A percentile compares a stretch with the other conserved stretches of the same genome.
These are phyloP conservation scores for Diploscapter pachys DNA, from an alignment of 1,140 invertebrate genomes.

Conservation along the genomic window DNA sequence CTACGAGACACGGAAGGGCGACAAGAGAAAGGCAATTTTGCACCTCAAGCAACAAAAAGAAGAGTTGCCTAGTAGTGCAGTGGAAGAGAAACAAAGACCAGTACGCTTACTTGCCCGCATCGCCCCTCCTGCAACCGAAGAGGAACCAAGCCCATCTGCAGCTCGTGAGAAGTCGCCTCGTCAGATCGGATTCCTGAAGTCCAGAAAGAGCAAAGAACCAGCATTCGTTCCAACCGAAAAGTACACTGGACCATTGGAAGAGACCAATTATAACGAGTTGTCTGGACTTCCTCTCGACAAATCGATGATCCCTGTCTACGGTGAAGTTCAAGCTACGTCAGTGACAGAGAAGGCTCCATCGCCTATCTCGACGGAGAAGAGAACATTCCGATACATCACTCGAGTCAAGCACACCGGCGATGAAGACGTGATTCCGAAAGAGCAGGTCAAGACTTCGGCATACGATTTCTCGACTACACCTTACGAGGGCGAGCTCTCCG, in stretches of 20 bases:
- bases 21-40: too few species aligned
- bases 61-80: too few species aligned
- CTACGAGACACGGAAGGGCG: too few species aligned
- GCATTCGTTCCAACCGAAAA: too few species aligned
- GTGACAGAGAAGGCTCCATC: slow-evolving; percentile 13
- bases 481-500: slow-evolving; percentile 33
- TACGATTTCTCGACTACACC: slow-evolving; percentile 16
- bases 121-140: background rate
- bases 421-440: slow-evolving; percentile 42
- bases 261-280: too few species aligned
- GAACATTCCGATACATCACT: slow-evolving; percentile 20
- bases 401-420: slow-evolving; percentile 38
- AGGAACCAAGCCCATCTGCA: background rate
- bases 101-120: background rate
- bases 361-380: slow-evolving; percentile 1
- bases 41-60: too few species aligned
- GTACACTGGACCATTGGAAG: too few species aligned
- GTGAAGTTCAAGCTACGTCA: background rate
- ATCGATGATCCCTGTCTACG: too few species aligned
- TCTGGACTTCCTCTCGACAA: too few species aligned
- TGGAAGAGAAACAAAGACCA: too few species aligned
- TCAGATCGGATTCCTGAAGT: background rate
- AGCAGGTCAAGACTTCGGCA: slow-evolving; percentile 1
- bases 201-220: background rate
- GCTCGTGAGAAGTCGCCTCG: background rate